Conservation (phyloP, 2,113 vertebrate genomes). For the Ciconia stormi region DNA sequence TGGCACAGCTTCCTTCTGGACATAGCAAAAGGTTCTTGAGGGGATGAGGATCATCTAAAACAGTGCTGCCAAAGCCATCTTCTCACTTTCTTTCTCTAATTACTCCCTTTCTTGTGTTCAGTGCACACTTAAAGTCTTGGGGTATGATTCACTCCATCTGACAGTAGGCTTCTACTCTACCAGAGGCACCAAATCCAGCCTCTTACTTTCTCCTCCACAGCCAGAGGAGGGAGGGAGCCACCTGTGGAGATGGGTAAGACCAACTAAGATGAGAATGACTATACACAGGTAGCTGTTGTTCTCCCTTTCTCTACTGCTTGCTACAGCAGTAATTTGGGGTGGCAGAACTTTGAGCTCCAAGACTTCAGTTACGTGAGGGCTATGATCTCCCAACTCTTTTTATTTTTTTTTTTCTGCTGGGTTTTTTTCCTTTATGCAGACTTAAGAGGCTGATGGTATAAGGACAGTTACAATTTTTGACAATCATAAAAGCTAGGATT, state of each 20-base stretch:
- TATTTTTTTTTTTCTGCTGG: accelerated
- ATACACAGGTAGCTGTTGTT: not conserved
- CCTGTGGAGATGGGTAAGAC: not conserved
- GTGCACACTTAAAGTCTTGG: not conserved
- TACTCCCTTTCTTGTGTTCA: not conserved
- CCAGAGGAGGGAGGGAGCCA: not conserved
- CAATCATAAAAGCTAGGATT: not conserved
- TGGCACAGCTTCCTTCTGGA: not conserved
- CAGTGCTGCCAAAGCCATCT: not conserved
- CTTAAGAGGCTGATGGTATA: not conserved
- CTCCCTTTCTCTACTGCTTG: not conserved
- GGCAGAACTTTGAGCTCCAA: not conserved
- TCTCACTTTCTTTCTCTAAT: not conserved
- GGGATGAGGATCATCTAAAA: not conserved
- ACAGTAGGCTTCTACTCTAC: not conserved
- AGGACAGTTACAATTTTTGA: not conserved
- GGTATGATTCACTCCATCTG: not conserved
- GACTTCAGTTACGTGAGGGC: not conserved
- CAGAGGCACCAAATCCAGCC: not conserved
- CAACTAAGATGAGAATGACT: not conserved
- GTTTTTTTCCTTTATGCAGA: not conserved
- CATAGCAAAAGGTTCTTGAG: not conserved
- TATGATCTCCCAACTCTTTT: not conserved
- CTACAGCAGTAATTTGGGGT: not conserved
- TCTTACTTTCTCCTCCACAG: not conserved